Percentiles rank a stretch among this genome's conserved stretches.
These are phyloP conservation scores for Brevimyrus niger DNA, from an alignment of 2,113 vertebrate species.

Conservation along the genomic window DNA sequence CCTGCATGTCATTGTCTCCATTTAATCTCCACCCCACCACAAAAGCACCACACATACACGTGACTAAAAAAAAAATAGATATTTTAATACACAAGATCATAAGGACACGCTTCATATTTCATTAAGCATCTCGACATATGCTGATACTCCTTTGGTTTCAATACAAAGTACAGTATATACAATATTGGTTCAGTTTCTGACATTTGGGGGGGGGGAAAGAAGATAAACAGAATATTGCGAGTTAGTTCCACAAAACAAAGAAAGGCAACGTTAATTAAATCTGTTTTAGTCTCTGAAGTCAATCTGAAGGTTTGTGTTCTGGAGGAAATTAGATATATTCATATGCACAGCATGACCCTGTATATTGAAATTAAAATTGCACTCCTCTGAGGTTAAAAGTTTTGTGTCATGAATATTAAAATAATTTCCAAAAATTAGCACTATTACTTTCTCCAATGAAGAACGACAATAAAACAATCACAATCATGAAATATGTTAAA, in stretches of 20 bases:
- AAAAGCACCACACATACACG: background rate
- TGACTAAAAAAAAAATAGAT: slow-evolving; percentile 23
- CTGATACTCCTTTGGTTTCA: slow-evolving; percentile 23
- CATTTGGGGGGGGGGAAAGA: slow-evolving; percentile 19
- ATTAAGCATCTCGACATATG: slow-evolving; percentile 26
- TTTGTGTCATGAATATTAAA: background rate
- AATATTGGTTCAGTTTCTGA: slow-evolving; percentile 19
- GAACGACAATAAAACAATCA: background rate
- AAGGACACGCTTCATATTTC: slow-evolving; percentile 27
- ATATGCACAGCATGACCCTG: slow-evolving; percentile 3
- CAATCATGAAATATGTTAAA: background rate
- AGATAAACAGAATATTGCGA: slow-evolving; percentile 18
- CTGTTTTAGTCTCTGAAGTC: background rate
- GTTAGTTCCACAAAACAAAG: slow-evolving; percentile 25
- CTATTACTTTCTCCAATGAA: background rate
- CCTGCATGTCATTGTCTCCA: background rate
- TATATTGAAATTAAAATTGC: background rate
- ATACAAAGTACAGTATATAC: slow-evolving; percentile 25
- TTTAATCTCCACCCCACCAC: background rate
- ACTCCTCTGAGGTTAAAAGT: background rate
- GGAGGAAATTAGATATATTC: slow-evolving; percentile 14
- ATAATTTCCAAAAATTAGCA: background rate
- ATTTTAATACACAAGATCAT: slow-evolving; percentile 34
- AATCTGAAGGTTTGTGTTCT: slow-evolving; percentile 7
- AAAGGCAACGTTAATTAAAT: background rate